These are phyloP conservation scores for Phortica variegata DNA, from an alignment of 1,140 invertebrate species.

Conservation along the genomic window DNA sequence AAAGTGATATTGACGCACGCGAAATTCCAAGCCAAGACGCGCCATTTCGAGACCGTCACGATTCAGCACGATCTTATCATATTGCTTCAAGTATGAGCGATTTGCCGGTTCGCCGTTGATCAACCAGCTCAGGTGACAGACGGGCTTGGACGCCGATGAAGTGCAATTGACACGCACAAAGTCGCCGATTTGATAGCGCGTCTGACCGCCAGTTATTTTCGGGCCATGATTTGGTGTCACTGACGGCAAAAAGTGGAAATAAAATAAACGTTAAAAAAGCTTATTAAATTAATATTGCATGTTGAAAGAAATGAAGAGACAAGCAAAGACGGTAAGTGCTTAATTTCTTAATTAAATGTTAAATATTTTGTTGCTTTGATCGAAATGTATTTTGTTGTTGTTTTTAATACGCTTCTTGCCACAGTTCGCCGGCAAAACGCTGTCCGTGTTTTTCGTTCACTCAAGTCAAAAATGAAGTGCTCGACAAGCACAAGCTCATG, in stretches of 20 bases:
- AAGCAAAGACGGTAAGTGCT: too few relatives aligned
- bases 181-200: conserved; percentile 80
- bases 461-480: too few relatives aligned
- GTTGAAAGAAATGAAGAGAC: neutral
- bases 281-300: too few relatives aligned
- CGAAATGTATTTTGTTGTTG: too few relatives aligned
- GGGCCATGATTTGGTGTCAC: conserved; percentile 82
- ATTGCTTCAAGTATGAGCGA: conserved; percentile 47
- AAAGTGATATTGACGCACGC: conserved; percentile 74
- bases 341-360: too few relatives aligned
- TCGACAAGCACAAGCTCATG: too few relatives aligned
- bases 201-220: conserved; percentile 74
- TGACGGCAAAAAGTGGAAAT: conserved; percentile 54
- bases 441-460: too few relatives aligned
- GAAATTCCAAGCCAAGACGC: conserved; percentile 71
- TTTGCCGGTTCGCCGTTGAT: conserved; percentile 82
- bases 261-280: conserved; percentile 12
- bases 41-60: conserved; percentile 67
- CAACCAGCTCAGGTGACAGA: conserved; percentile 81
- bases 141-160: conserved; percentile 77
- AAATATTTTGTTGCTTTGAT: too few relatives aligned
- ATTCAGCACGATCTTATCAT: conserved; percentile 42
- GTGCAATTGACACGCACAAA: conserved; percentile 80
- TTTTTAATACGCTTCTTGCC: too few relatives aligned
- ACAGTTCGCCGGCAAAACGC: too few relatives aligned